These are phyloP conservation scores for Campopleginae sp. DNA, from an alignment of 2,888 invertebrate genomes.

Conservation along the genomic window DNA sequence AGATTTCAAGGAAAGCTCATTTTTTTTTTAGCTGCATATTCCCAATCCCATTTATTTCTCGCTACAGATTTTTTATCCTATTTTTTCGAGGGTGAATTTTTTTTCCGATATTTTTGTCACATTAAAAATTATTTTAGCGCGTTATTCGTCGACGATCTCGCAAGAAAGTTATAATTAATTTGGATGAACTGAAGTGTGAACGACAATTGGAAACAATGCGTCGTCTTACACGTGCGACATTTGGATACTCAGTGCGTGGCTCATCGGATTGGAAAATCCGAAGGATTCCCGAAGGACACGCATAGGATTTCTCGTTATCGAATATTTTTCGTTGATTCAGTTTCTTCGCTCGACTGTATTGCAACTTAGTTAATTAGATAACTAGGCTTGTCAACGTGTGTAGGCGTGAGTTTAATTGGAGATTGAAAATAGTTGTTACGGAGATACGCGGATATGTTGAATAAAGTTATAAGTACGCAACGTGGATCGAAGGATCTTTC, in stretches of 20 bases:
- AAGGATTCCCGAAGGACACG: conserved; percentile 28
- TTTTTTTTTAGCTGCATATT: too few species aligned
- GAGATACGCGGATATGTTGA: not conserved
- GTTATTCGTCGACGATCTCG: not conserved
- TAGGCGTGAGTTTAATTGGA: conserved; percentile 35
- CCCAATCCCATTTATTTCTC: too few species aligned
- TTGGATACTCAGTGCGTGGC: conserved; percentile 1
- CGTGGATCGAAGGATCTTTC: conserved; percentile 13
- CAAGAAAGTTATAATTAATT: not conserved
- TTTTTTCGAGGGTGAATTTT: too few species aligned
- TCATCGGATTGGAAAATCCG: conserved; percentile 27
- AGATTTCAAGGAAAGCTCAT: too few species aligned
- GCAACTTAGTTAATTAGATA: conserved; percentile 52
- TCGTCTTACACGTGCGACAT: not conserved
- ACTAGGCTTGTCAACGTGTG: conserved; percentile 11
- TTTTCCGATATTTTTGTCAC: too few species aligned
- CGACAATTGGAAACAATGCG: not conserved
- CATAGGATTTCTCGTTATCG: conserved; percentile 9
- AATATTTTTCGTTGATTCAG: conserved; percentile 3
- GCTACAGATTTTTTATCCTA: too few species aligned
- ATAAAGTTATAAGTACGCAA: not conserved
- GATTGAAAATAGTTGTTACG: not conserved
- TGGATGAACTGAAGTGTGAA: not conserved
- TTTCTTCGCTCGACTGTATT: not conserved
- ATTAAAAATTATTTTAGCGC: not conserved